Conservation (phyloP, 1,140 invertebrate species). For the Daktulosphaira vitifoliae region DNA sequence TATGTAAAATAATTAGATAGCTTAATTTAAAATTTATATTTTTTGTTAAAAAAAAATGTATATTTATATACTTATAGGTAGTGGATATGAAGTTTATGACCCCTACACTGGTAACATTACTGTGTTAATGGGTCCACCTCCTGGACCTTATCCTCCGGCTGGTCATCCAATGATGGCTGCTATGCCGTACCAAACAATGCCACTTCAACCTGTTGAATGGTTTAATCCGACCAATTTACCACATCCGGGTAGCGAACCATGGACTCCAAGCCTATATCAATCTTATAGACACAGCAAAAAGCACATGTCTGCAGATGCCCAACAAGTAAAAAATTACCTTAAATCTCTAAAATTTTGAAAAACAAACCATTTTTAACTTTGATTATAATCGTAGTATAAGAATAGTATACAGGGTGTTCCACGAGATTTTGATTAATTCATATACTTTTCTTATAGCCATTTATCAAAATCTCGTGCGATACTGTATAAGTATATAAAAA, state of each 20-base stretch:
- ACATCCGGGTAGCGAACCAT: neutral
- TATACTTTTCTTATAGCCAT: no score
- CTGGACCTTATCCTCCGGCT: slow-evolving; percentile 19
- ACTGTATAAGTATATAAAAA: no score
- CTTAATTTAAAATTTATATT: no score
- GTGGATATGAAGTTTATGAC: slow-evolving; percentile 40
- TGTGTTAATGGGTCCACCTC: slow-evolving; percentile 36
- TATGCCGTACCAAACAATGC: slow-evolving; percentile 40
- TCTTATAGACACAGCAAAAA: neutral
- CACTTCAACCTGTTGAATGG: slow-evolving; percentile 42
- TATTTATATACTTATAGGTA: slow-evolving; percentile 31
- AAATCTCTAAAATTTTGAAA: no score
- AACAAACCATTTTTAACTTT: no score
- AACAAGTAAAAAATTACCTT: neutral
- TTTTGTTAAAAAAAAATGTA: neutral
- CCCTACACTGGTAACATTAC: slow-evolving; percentile 39
- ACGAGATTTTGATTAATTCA: no score
- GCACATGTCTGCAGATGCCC: neutral
- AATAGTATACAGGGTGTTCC: no score
- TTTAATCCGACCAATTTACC: slow-evolving; percentile 39
- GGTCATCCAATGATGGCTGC: slow-evolving; percentile 38
- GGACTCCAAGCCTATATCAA: slow-evolving; percentile 11
- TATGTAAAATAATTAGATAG: no score
- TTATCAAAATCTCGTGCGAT: no score
- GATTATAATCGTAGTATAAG: no score